Conservation (phyloP, 2,797 vertebrate species). For the Orestias chungarensis region DNA sequence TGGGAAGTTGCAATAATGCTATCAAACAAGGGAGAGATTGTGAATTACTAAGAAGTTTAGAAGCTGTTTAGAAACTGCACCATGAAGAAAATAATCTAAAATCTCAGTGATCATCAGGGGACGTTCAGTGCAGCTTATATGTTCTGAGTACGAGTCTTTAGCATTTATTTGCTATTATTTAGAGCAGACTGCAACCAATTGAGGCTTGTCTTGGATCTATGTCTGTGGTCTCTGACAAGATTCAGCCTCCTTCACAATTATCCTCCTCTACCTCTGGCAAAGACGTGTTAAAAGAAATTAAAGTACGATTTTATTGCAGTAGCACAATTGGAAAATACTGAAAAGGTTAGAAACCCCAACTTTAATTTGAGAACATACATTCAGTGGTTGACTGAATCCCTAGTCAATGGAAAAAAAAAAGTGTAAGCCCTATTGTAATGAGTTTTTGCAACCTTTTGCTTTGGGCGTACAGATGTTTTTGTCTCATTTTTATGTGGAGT, state of each 20-base stretch:
- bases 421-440: not conserved
- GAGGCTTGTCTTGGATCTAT: not conserved
- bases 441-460: not conserved
- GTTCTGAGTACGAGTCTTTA: not conserved
- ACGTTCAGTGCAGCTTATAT: not conserved
- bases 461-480: not conserved
- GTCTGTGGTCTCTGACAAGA: not conserved
- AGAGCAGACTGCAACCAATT: not conserved
- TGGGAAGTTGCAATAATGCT: not conserved
- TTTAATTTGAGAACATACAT: not conserved
- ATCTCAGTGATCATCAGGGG: too few species aligned
- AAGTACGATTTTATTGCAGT: not conserved
- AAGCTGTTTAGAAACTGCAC: not conserved
- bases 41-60: not conserved
- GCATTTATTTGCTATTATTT: not conserved
- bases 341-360: not conserved
- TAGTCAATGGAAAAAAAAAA: not conserved
- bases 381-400: not conserved
- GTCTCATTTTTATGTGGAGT: not conserved
- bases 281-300: not conserved
- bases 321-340: not conserved
- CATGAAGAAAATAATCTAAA: not conserved
- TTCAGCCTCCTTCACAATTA: not conserved
- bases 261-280: too few species aligned
- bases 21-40: conserved; percentile 1